A percentile compares a stretch with the other conserved stretches of the same genome.
Conservation (phyloP, 2,797 vertebrate genomes). For the Platyrinchus mystaceus region DNA sequence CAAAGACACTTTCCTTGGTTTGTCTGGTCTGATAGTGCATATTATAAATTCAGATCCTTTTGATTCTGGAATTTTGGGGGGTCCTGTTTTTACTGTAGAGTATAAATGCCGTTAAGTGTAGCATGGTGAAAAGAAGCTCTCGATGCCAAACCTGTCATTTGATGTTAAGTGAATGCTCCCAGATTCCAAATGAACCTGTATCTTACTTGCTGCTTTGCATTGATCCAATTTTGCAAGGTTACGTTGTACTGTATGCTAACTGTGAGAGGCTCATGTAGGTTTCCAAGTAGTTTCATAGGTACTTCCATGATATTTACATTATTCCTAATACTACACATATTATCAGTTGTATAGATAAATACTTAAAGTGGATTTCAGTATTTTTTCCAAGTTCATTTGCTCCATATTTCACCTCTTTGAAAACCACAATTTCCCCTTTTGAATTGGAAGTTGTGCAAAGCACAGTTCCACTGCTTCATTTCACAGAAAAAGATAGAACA, state of each 20-base stretch:
- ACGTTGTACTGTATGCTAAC: constrained; percentile 73
- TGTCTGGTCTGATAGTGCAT: constrained; percentile 15
- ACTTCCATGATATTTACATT: not conserved
- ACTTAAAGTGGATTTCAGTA: not conserved
- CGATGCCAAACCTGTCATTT: constrained; percentile 34
- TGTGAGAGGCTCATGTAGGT: constrained; percentile 62
- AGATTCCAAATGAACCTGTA: constrained; percentile 84
- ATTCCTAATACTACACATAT: not conserved
- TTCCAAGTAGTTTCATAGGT: constrained; percentile 35
- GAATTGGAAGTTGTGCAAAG: not conserved
- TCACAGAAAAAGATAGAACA: not conserved
- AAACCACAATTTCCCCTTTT: not conserved
- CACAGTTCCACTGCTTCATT: not conserved
- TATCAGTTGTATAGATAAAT: not conserved
- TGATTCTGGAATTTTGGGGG: not conserved
- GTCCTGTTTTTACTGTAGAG: constrained; percentile 7
- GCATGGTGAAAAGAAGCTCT: constrained; percentile 70
- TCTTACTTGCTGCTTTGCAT: constrained; percentile 72
- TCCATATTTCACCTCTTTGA: not conserved
- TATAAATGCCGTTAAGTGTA: constrained; percentile 68
- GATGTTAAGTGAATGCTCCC: constrained; percentile 69
- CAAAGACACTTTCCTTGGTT: not conserved
- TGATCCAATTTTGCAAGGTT: constrained; percentile 68
- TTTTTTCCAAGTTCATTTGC: not conserved
- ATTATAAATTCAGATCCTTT: constrained; percentile 7